Conservation (phyloP, 2,113 vertebrate genomes). For the Paraplagusia blochii region DNA sequence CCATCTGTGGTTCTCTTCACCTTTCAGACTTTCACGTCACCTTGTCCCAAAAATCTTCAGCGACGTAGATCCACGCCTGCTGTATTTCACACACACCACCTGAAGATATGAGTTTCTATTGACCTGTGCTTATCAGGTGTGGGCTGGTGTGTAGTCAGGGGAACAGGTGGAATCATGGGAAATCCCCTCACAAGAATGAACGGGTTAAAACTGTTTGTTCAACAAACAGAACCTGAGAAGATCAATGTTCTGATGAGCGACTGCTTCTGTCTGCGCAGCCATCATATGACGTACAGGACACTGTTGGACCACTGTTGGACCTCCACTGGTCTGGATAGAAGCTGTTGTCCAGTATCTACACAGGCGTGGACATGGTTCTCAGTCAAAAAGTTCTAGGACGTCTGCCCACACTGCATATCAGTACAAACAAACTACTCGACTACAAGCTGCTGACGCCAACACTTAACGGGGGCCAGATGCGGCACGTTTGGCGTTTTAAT, state of each 20-base stretch:
- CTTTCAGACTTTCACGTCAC: too few species aligned
- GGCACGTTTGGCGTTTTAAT: too few species aligned
- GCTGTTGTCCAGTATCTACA: neutral
- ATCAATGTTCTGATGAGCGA: constrained; percentile 30
- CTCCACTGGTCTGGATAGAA: constrained; percentile 38
- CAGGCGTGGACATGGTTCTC: neutral
- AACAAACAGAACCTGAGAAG: constrained; percentile 26
- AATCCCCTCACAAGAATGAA: constrained; percentile 20
- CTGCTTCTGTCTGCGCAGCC: neutral
- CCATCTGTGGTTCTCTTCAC: too few species aligned
- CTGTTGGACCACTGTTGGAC: constrained; percentile 5
- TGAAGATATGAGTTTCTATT: neutral
- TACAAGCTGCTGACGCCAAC: too few species aligned
- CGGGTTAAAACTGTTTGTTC: constrained; percentile 14
- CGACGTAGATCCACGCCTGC: too few species aligned
- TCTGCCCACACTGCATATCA: too few species aligned
- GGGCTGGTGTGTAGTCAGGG: constrained; percentile 2
- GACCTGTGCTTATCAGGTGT: neutral
- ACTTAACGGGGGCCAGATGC: too few species aligned
- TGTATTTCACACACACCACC: too few species aligned
- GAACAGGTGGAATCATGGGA: constrained; percentile 11
- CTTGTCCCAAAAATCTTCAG: too few species aligned
- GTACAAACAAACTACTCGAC: too few species aligned
- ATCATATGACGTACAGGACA: constrained; percentile 18
- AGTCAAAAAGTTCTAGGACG: too few species aligned